Percentiles rank a stretch among this genome's conserved stretches.
phyloP scores from a whole-genome alignment of 1,140 invertebrate genomes.

The Helicoverpa armigera region DNA sequence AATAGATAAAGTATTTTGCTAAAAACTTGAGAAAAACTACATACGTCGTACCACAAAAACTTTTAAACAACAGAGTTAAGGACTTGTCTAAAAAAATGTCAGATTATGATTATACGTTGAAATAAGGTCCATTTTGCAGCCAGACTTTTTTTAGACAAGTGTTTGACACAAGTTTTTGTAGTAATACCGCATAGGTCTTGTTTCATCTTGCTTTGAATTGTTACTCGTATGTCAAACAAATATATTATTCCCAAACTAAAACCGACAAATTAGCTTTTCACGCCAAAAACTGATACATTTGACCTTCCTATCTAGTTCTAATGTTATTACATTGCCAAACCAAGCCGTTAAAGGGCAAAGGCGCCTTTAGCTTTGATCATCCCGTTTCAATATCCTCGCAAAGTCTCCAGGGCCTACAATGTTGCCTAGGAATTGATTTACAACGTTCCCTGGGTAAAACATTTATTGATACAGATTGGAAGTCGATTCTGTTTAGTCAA shows the following conservation, averaged over 20 bases:
- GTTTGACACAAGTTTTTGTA: too few relatives aligned
- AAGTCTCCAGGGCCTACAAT: not conserved
- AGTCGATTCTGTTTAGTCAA: not conserved
- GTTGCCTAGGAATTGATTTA: constrained; percentile 14
- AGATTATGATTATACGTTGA: too few relatives aligned
- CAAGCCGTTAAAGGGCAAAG: constrained; percentile 12
- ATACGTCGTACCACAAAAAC: too few relatives aligned
- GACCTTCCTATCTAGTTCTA: not conserved
- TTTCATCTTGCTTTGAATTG: too few relatives aligned
- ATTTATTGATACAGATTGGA: not conserved
- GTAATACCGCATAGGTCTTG: too few relatives aligned
- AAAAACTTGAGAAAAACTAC: too few relatives aligned
- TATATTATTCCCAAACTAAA: not conserved
- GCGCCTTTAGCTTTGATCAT: constrained; percentile 13
- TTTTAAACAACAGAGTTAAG: too few relatives aligned
- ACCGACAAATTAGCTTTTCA: not conserved
- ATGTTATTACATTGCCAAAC: constrained; percentile 15
- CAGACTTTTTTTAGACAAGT: too few relatives aligned
- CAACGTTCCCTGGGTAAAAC: not conserved
- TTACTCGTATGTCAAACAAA: too few relatives aligned
- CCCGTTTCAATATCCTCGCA: constrained; percentile 3
- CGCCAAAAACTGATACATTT: constrained; percentile 1
- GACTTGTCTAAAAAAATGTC: too few relatives aligned
- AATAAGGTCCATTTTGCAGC: too few relatives aligned
- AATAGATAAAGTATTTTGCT: too few relatives aligned